These are phyloP conservation scores for Diploptera punctata DNA, from an alignment of 2,888 invertebrate species.

Conservation along the genomic window DNA sequence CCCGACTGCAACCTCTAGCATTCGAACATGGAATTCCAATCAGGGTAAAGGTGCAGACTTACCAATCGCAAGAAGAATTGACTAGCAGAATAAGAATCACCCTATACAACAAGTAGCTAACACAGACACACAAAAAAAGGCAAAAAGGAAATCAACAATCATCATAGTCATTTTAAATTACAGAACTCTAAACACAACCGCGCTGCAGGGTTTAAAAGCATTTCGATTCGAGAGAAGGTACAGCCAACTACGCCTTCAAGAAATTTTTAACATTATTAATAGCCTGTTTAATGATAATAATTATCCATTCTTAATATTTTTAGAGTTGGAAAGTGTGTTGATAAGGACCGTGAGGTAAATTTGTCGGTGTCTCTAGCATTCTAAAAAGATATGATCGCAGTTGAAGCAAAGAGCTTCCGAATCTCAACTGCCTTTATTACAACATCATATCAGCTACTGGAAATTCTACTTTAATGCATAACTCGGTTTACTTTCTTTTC, in stretches of 20 bases:
- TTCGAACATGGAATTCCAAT: too few relatives aligned
- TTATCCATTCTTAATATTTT: slow-evolving; percentile 25
- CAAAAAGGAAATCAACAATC: slow-evolving; percentile 18
- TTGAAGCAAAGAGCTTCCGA: slow-evolving; percentile 1
- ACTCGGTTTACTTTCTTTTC: too few relatives aligned
- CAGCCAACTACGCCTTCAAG: background rate
- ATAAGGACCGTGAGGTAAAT: slow-evolving; percentile 9
- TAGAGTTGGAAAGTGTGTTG: slow-evolving; percentile 25
- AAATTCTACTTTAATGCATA: too few relatives aligned
- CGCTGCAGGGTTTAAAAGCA: slow-evolving; percentile 17
- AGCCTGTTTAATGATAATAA: slow-evolving; percentile 23
- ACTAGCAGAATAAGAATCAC: background rate
- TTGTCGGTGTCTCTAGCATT: slow-evolving; percentile 3
- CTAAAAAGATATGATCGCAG: slow-evolving; percentile 12
- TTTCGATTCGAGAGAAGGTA: background rate
- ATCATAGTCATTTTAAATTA: slow-evolving; percentile 27
- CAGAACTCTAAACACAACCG: slow-evolving; percentile 8
- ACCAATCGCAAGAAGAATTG: too few relatives aligned
- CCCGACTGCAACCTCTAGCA: too few relatives aligned
- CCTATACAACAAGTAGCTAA: slow-evolving; percentile 4
- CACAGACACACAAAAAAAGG: background rate
- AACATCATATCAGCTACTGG: too few relatives aligned
- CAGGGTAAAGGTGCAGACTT: too few relatives aligned
- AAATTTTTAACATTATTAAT: slow-evolving; percentile 9
- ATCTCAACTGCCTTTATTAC: background rate